Conservation (phyloP, 2,888 invertebrate genomes). For the Ophioninae sp. region DNA sequence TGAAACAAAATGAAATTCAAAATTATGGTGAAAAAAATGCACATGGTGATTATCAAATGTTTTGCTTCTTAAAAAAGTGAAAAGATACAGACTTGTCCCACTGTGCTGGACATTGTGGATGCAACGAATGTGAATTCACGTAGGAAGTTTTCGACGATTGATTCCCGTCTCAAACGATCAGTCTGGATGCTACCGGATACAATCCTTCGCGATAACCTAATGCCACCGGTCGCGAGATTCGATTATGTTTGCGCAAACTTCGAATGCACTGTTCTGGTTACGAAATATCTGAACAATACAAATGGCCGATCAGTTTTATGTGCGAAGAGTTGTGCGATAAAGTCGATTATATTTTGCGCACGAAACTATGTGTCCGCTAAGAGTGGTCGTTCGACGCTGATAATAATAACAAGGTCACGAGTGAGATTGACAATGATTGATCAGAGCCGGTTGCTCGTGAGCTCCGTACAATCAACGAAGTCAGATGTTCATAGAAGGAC, state of each 20-base stretch:
- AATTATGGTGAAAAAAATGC: background rate
- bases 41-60: background rate
- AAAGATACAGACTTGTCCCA: slow-evolving; percentile 71
- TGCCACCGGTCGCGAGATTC: background rate
- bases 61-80: background rate
- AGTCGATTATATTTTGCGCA: background rate
- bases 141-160: background rate
- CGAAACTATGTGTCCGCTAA: background rate
- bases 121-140: background rate
- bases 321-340: background rate
- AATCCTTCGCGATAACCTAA: background rate
- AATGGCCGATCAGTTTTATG: background rate
- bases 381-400: background rate
- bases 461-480: too few relatives aligned
- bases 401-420: slow-evolving; percentile 1
- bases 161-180: background rate
- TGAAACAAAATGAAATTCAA: background rate
- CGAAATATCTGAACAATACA: background rate
- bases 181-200: background rate
- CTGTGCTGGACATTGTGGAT: slow-evolving; percentile 69
- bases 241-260: background rate
- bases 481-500: too few relatives aligned
- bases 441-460: background rate
- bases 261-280: background rate
- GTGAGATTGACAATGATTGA: too few relatives aligned